Conservation (phyloP, 2,888 invertebrate species). For the Bembecia ichneumoniformis region DNA sequence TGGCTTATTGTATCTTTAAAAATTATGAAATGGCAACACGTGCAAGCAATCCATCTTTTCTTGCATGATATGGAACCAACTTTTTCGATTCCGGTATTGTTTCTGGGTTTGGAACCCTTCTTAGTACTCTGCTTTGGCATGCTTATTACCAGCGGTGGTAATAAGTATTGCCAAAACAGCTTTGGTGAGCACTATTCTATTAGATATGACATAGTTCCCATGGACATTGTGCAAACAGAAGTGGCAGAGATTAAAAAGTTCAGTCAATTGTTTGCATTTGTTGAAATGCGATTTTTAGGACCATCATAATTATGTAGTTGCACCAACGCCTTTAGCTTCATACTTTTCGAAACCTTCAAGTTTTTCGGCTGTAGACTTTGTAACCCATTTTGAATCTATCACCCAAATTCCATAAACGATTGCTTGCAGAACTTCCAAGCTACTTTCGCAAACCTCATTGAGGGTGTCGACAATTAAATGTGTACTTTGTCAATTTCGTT, state of each 20-base stretch:
- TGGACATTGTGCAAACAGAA: slow-evolving; percentile 72
- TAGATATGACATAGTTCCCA: slow-evolving; percentile 46
- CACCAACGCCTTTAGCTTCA: slow-evolving; percentile 69
- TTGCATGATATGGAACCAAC: slow-evolving; percentile 76
- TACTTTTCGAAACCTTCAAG: slow-evolving; percentile 66
- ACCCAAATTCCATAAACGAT: slow-evolving; percentile 75
- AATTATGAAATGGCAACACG: slow-evolving; percentile 76
- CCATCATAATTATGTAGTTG: slow-evolving; percentile 47
- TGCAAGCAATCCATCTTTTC: slow-evolving; percentile 59
- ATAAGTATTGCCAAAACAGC: slow-evolving; percentile 61
- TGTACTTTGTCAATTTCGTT: slow-evolving; percentile 58
- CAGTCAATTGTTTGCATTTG: slow-evolving; percentile 71
- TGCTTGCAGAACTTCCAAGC: slow-evolving; percentile 71
- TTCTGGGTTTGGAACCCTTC: slow-evolving; percentile 76
- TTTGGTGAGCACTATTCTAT: slow-evolving; percentile 52
- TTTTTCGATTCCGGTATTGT: slow-evolving; percentile 60
- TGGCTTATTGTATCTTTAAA: slow-evolving; percentile 67
- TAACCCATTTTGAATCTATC: slow-evolving; percentile 68
- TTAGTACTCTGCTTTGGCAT: slow-evolving; percentile 72
- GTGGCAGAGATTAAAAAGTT: slow-evolving; percentile 76
- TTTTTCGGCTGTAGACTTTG: slow-evolving; percentile 25
- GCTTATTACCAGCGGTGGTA: slow-evolving; percentile 67
- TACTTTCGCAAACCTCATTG: slow-evolving; percentile 49
- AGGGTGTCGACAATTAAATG: slow-evolving; percentile 74
- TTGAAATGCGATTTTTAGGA: slow-evolving; percentile 65